Percentiles rank a stretch among this genome's conserved stretches.
Evolutionary conservation across 92 coral and sea anemone genomes (phyloP).

Genomic region (Palythoa heliodiscus): DNA sequence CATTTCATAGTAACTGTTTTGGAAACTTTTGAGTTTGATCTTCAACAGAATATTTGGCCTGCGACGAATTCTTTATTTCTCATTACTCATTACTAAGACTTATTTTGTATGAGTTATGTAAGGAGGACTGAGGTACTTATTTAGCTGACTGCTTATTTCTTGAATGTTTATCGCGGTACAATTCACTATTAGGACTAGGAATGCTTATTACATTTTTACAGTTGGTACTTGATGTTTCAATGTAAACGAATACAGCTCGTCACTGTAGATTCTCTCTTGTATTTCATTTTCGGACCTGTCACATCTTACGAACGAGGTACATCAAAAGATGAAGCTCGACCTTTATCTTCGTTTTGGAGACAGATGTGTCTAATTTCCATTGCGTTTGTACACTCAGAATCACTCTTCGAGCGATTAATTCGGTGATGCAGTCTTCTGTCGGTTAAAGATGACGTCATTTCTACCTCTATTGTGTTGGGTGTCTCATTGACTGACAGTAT

Average conservation of each 20-base stretch:
- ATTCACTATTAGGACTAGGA: not conserved
- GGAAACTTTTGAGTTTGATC: no score
- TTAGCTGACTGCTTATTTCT: no score
- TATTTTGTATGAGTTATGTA: no score
- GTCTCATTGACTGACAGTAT: not conserved
- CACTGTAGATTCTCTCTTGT: not conserved
- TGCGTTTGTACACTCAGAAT: not conserved
- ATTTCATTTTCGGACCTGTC: not conserved
- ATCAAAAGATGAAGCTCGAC: not conserved
- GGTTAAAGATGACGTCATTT: not conserved
- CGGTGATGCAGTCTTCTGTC: not conserved
- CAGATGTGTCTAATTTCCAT: not conserved
- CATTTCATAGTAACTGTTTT: no score
- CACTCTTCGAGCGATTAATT: not conserved
- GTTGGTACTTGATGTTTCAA: no score
- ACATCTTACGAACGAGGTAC: not conserved
- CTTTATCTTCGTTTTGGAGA: not conserved
- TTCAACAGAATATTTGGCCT: no score
- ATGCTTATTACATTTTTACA: not conserved
- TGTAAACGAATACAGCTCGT: not conserved
- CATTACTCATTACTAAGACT: no score
- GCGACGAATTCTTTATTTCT: no score
- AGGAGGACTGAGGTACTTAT: no score
- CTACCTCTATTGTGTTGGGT: not conserved
- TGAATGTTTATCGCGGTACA: not conserved